Percentiles rank a stretch among this genome's conserved stretches.
Conservation (phyloP, 2,888 invertebrate species). For the Lordiphosa andalusiaca region DNA sequence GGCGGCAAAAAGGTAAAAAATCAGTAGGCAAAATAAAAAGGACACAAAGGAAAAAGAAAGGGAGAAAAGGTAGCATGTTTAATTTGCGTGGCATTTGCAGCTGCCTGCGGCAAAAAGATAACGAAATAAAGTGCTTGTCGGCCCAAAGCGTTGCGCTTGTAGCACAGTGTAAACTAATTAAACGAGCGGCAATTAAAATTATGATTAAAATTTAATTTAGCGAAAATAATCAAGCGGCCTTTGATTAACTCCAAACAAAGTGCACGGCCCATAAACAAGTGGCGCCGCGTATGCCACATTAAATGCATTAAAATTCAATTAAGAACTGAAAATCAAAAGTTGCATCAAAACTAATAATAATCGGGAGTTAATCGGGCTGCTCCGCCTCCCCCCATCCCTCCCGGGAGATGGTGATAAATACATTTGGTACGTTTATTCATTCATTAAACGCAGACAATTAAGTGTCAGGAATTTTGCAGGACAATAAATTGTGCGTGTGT, state of each 20-base stretch:
- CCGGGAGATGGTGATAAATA: constrained; percentile 30
- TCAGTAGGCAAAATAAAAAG: constrained; percentile 35
- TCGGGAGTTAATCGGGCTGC: constrained; percentile 49
- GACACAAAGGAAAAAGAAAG: constrained; percentile 17
- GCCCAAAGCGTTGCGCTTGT: constrained; percentile 29
- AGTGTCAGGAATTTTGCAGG: constrained; percentile 74
- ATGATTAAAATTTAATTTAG: constrained; percentile 73
- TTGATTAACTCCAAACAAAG: constrained; percentile 56
- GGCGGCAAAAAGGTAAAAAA: constrained; percentile 61
- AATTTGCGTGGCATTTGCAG: constrained; percentile 79
- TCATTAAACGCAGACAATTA: constrained; percentile 75
- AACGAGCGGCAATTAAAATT: constrained; percentile 57
- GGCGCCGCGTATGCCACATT: constrained; percentile 45
- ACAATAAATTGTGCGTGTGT: constrained; percentile 56
- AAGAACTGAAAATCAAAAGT: constrained; percentile 45
- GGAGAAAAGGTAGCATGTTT: constrained; percentile 74
- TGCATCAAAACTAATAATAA: constrained; percentile 70
- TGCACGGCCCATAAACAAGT: constrained; percentile 10
- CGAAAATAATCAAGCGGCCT: constrained; percentile 59
- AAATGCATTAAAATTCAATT: constrained; percentile 73
- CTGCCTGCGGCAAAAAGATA: constrained; percentile 79
- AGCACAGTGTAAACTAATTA: constrained; percentile 72
- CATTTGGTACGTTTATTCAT: constrained; percentile 65
- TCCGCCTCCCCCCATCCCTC: not conserved
- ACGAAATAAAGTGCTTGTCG: constrained; percentile 77